A percentile compares a stretch with the other conserved stretches of the same genome.
phyloP scores from a whole-genome alignment of 2,888 invertebrate genomes.

The Apamea monoglypha region DNA sequence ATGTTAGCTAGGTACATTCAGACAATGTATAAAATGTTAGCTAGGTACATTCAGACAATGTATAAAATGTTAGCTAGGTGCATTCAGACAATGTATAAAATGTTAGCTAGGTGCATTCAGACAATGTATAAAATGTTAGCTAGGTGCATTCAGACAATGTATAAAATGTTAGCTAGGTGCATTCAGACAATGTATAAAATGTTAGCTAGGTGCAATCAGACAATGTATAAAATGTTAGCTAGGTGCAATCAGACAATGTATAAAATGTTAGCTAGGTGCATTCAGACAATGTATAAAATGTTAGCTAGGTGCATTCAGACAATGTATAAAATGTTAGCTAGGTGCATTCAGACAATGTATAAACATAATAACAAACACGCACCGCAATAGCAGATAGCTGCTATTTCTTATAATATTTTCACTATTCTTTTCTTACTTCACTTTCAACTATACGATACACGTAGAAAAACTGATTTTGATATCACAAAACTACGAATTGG shows the following conservation, averaged over 20 bases:
- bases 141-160: neutral
- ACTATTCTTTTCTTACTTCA: neutral
- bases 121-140: no score
- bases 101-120: neutral
- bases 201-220: neutral
- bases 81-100: no score
- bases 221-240: no score
- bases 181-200: no score
- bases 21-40: no score
- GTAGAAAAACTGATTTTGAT: no score
- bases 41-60: no score
- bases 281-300: no score
- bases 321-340: neutral
- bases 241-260: neutral
- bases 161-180: neutral
- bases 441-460: no score
- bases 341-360: neutral
- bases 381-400: neutral
- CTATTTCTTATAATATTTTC: neutral
- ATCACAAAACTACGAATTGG: no score
- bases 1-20: no score
- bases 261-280: neutral
- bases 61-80: neutral
- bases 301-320: neutral
- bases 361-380: neutral